A percentile compares a stretch with the other conserved stretches of the same genome.
Evolutionary conservation across 2,113 vertebrate species (phyloP).

Genomic region (Sceloporus undulatus): DNA sequence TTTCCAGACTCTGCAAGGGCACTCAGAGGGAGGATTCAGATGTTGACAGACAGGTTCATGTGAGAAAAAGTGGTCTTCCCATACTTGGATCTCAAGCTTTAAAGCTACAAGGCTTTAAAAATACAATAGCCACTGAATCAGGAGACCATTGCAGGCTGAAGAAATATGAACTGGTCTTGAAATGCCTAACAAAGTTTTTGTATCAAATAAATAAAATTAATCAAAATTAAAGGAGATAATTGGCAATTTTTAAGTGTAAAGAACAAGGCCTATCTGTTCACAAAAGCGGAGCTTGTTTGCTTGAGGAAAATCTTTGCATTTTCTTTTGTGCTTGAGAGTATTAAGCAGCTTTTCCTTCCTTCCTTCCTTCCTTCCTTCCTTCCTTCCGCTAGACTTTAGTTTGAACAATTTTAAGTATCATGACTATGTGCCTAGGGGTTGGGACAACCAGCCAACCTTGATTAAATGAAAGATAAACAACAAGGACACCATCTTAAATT

Average conservation of each 20-base stretch:
- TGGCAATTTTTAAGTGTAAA: slow-evolving; percentile 11
- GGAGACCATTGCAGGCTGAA: neutral
- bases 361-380: too few relatives aligned
- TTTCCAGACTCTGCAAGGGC: neutral
- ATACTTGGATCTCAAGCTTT: neutral
- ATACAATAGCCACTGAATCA: neutral
- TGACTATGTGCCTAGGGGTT: slow-evolving; percentile 29
- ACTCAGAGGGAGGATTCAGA: neutral
- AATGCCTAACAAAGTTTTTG: neutral
- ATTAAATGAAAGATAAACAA: slow-evolving; percentile 52
- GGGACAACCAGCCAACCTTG: slow-evolving; percentile 29
- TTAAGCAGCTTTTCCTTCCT: neutral
- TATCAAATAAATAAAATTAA: neutral
- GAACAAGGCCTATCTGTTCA: slow-evolving; percentile 27
- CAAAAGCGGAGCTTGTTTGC: neutral
- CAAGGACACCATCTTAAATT: slow-evolving; percentile 57
- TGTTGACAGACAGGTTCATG: neutral
- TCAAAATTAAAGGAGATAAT: slow-evolving; percentile 1
- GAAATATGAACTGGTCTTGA: neutral
- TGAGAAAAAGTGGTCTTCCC: neutral
- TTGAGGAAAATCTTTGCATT: neutral
- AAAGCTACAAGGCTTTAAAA: neutral
- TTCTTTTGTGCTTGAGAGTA: slow-evolving; percentile 11
- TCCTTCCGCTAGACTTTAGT: neutral
- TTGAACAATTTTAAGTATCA: slow-evolving; percentile 21